Percentiles rank a stretch among this genome's conserved stretches.
Conservation (phyloP, 1,140 invertebrate species). For the Trachelipus rathkii region DNA sequence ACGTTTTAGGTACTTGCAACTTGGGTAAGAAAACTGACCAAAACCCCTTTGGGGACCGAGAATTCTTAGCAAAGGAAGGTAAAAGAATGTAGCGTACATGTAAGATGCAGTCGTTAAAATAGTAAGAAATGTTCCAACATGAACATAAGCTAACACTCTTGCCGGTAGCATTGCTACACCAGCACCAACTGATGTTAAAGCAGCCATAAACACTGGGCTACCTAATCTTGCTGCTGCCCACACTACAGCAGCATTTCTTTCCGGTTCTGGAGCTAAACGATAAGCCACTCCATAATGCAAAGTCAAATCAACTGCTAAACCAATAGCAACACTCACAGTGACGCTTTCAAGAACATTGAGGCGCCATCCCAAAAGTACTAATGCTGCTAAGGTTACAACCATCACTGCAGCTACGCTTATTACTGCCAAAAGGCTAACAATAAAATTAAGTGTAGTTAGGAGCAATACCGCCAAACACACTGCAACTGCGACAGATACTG, state of each 20-base stretch:
- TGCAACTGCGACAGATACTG: conserved; percentile 74
- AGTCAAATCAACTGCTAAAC: conserved; percentile 94
- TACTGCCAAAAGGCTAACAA: conserved; percentile 81
- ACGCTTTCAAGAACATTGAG: conserved; percentile 93
- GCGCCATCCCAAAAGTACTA: conserved; percentile 86
- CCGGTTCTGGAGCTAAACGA: conserved; percentile 55
- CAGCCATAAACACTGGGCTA: conserved; percentile 86
- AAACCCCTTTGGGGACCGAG: conserved; percentile 54
- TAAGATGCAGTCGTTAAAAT: conserved; percentile 86
- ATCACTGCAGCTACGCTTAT: conserved; percentile 79
- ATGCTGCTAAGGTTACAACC: conserved; percentile 73
- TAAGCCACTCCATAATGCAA: conserved; percentile 90
- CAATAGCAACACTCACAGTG: conserved; percentile 88
- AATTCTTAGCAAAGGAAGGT: conserved; percentile 70
- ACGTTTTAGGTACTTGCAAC: conserved; percentile 46
- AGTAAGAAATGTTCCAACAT: conserved; percentile 89
- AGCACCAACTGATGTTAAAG: conserved; percentile 82
- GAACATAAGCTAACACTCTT: conserved; percentile 84
- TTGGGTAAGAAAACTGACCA: conserved; percentile 54
- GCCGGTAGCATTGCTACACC: conserved; percentile 85
- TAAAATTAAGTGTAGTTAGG: conserved; percentile 76
- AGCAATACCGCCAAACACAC: conserved; percentile 74
- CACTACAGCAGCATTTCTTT: conserved; percentile 55
- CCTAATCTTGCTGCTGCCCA: conserved; percentile 72
- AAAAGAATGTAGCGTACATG: conserved; percentile 89